These are phyloP conservation scores for Carassius gibelio DNA, from an alignment of 2,113 vertebrate species.

Conservation along the genomic window DNA sequence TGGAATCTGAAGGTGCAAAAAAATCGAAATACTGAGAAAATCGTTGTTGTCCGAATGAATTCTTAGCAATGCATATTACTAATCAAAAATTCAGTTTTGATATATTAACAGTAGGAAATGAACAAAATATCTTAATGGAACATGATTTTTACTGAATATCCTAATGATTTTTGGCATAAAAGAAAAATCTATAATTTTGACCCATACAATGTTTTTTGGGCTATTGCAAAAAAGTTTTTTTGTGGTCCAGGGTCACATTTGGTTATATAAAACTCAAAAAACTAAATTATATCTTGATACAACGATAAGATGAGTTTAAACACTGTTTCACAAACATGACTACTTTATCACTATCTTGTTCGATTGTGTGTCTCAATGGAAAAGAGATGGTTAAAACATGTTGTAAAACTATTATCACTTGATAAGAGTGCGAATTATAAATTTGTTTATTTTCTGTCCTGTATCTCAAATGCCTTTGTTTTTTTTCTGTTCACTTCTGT, in stretches of 20 bases:
- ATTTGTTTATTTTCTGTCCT: not conserved
- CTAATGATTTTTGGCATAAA: too few relatives aligned
- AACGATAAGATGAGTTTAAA: not conserved
- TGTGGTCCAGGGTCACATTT: not conserved
- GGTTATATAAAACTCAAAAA: conserved; percentile 19
- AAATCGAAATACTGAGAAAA: too few relatives aligned
- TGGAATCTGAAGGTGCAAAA: too few relatives aligned
- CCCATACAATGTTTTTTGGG: too few relatives aligned
- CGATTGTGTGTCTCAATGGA: not conserved
- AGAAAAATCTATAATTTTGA: too few relatives aligned
- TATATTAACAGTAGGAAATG: too few relatives aligned
- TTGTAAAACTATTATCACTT: conserved; percentile 20
- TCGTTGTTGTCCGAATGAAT: too few relatives aligned
- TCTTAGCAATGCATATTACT: too few relatives aligned
- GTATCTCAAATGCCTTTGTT: conserved; percentile 9
- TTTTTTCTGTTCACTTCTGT: not conserved
- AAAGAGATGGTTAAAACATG: not conserved
- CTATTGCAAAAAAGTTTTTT: too few relatives aligned
- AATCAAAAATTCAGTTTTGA: too few relatives aligned
- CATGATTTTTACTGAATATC: too few relatives aligned
- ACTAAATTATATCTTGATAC: conserved; percentile 34
- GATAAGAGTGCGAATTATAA: not conserved
- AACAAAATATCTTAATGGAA: too few relatives aligned
- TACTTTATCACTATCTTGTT: conserved; percentile 19
- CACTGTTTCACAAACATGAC: not conserved